phyloP scores from a whole-genome alignment of 23 tunicate genomes.

The Halocynthia aurantium region DNA sequence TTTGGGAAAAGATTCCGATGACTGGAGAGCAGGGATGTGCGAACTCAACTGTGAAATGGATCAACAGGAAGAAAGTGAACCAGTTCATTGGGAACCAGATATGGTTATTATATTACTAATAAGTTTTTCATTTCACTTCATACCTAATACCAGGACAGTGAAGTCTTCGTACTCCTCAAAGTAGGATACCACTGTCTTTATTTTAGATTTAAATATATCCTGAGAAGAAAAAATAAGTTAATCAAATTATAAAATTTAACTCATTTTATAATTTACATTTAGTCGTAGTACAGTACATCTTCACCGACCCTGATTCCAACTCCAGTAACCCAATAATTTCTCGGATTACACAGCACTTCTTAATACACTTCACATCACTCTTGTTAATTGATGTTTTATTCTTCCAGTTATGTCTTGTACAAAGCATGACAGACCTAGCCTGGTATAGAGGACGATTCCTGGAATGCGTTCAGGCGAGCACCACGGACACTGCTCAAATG shows the following conservation, averaged over 20 bases:
- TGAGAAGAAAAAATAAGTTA: no score
- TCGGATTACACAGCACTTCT: no score
- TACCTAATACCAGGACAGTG: not conserved
- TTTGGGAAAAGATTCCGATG: constrained; percentile 12
- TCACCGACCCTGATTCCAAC: no score
- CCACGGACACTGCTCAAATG: not conserved
- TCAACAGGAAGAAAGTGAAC: not conserved
- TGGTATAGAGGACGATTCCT: constrained; percentile 13
- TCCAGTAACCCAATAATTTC: not conserved
- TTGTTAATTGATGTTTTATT: not conserved
- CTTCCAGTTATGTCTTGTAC: constrained; percentile 17
- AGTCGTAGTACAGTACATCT: no score
- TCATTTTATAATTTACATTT: no score
- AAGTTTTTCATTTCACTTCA: not conserved
- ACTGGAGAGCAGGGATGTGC: not conserved
- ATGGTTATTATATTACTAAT: constrained; percentile 4
- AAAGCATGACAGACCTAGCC: constrained; percentile 1
- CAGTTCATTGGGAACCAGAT: constrained; percentile 8
- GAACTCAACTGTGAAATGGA: not conserved
- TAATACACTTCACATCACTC: not conserved
- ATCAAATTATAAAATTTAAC: no score
- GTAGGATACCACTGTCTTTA: no score
- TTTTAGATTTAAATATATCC: no score
- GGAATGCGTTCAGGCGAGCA: no score
- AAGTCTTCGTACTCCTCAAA: not conserved